Base-by-base conservation (phyloP, 2,113 vertebrate species). In the Pogona vitticeps region DNA sequence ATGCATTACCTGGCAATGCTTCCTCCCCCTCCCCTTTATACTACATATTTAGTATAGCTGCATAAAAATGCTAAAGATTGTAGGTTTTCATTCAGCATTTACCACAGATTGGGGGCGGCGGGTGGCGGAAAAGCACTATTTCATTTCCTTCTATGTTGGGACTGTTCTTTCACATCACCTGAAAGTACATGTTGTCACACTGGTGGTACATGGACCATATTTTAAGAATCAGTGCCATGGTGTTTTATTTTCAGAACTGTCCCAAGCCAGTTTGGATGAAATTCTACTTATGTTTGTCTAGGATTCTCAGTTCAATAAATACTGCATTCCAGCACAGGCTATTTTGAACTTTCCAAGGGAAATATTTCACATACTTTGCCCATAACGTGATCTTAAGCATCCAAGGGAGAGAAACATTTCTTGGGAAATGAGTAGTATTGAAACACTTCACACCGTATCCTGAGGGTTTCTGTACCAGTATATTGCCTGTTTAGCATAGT, bases 241-340 rank as follows among this genome's bases (percentile, higher is more conserved):
- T 21, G 36, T 6, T 84, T 83, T 26, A 52, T 20, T 38, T 61
- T 71, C 40, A 18, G 56, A 75, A 15, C 58, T 76, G 28, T 61
- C 63, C 63, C 38, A 21, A 46, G 2, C 36, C 46, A 59, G 56
- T 42, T 75, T 63, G 56, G 23, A n/a, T 94, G 93, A 90, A 94
- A 46, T 76, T 86, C 85, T 87, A 88, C 79, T 88, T 9, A 94
- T 92, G 71, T 90, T 92, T 90, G 90, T 92, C 89, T 88, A 90
- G 95, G 90, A 91, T 86, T 94, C 87, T 92, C 85, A 80, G 92
- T 90, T 93, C 90, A 94, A 94, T 87, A 94, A 93, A 95, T 94
- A 95, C 31, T 76, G 88, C 91, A 95, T 86, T 93, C 52, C 89
- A 84, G 88, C 88, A 90, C 14, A 65, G 85, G 80, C 81, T 95